These are phyloP conservation scores for Macrochelys suwanniensis DNA, from an alignment of 2,797 vertebrate species.

Conservation along the genomic window DNA sequence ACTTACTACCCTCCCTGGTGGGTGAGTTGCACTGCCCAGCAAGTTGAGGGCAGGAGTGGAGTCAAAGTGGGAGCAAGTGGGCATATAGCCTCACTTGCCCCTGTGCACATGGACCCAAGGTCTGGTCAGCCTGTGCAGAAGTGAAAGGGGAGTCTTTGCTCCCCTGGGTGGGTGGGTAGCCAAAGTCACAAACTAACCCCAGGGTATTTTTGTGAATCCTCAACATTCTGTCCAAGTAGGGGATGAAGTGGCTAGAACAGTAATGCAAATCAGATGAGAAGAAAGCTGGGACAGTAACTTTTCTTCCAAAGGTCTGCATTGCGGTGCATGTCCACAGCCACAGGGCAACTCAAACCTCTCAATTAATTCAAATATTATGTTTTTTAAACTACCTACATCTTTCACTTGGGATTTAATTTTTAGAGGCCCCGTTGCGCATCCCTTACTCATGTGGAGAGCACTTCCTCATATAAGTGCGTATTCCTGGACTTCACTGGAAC, in stretches of 20 bases:
- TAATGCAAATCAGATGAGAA: neutral
- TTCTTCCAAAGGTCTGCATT: neutral
- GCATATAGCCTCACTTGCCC: slow-evolving; percentile 10
- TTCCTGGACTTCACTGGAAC: neutral
- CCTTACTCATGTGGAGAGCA: neutral
- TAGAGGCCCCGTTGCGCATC: neutral
- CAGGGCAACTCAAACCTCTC: neutral
- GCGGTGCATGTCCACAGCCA: neutral
- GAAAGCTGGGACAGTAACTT: neutral
- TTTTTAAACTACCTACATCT: neutral
- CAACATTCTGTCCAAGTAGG: neutral
- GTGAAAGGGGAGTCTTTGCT: neutral
- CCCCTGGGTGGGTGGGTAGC: no score
- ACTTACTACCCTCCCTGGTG: neutral
- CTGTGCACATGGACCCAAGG: neutral
- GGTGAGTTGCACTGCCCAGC: neutral
- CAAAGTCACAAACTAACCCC: neutral
- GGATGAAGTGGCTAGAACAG: neutral
- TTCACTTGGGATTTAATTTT: neutral
- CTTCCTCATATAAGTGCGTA: neutral
- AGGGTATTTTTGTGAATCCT: neutral
- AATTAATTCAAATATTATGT: neutral
- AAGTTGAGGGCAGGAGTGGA: neutral
- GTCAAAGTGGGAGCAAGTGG: neutral
- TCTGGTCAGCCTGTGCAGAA: neutral